Evolutionary conservation across 1,140 invertebrate genomes (phyloP), one percentile per base, ranked within the genome.

Genomic region (Listronotus bonariensis): DNA sequence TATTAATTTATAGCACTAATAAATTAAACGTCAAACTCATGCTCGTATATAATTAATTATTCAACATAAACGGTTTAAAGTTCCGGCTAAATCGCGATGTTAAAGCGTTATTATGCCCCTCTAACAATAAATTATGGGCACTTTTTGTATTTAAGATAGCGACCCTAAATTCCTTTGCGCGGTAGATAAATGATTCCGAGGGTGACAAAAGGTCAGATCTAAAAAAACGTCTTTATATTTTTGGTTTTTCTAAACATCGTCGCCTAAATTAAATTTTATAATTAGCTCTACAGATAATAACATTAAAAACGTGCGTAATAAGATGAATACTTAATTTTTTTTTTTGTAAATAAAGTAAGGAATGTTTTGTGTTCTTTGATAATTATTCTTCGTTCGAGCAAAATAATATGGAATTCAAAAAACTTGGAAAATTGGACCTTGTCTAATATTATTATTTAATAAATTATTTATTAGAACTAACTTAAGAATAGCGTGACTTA

Each of bases 21-120:
- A 68, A 68, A 68, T 68, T 65, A 68, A 65, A 65, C 55, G 63
- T 65, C 63, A 65, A 65, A 65, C 63, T 65, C 63, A 65, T 65
- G 55, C 63, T 58, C 46, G 63, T 54, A 53, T 43, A 58, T 58
- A 58, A 65, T 65, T 65, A 65, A 65, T 65, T 65, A 65, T 65
- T 65, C 63, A 53, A 58, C 63, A 40, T 65, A 58, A 58, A 65
- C 63, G 54, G 31, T 65, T 53, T 65, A 65, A 65, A 65, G 54
- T 65, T 65, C 54, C 49, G 36, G 63, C 63, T 65, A 65, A 65
- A 65, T 59, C 63, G 63, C 55, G 42, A 65, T 65, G 63, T 65
- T 65, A 65, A 65, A 65, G 52, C 63, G 63, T 65, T 65, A 65
- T 65, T 65, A 65, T 58, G 63, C 46, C 53, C 59, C 38, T 64